Base-by-base conservation (phyloP, 2,888 invertebrate species). In the Chaetogeoica ovagalla region DNA sequence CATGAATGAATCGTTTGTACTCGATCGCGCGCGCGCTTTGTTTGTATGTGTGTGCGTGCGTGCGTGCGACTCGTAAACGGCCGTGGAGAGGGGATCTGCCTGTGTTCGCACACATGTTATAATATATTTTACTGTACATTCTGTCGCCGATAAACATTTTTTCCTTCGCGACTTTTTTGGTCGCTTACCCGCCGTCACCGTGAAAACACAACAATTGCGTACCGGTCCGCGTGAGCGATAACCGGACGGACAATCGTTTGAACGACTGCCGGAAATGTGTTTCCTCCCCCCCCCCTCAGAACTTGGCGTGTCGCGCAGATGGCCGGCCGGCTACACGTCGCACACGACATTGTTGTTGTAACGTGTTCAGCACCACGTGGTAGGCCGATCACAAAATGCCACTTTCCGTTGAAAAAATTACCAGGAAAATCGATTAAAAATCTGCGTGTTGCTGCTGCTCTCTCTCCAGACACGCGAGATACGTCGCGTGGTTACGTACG, bases 1-100 rank as follows among this genome's bases (percentile, higher is more conserved):
- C 63, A 79, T 79, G 79, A 79, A 79, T 79, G 79, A 79, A 79
- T 43, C 57, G 65, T 30, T 62, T 72, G 43, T 72, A 74, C 55
- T 9, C 63, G 52, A 48, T 63, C 60, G 63, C 37, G 63, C 17
- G 73, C 17, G 65, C 23, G 30, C 30, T 57, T 39, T 30, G 55
- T 55, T 13, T 55, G 65, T 55, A 37, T 55, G 57, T n/a, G 13
- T 21, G 55, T 55, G 39, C 13, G 55, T 66, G 57, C 57, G 66
- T 76, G 52, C 60, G 23, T 30, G 37, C 60, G 52, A 63, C 52
- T 37, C 37, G 37, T 63, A 37, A 48, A 77, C 48, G 6, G 11
- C 39, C 7, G 21, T 77, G 62, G 69, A 57, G 73, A n/a, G 79
- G 79, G 52, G 55, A 17, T 43, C 19, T n/a, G 43, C 43, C 39